Evolutionary conservation across 92 coral and sea anemone genomes (phyloP), one percentile per base, ranked within the genome.

Genomic region (Porites evermanni): DNA sequence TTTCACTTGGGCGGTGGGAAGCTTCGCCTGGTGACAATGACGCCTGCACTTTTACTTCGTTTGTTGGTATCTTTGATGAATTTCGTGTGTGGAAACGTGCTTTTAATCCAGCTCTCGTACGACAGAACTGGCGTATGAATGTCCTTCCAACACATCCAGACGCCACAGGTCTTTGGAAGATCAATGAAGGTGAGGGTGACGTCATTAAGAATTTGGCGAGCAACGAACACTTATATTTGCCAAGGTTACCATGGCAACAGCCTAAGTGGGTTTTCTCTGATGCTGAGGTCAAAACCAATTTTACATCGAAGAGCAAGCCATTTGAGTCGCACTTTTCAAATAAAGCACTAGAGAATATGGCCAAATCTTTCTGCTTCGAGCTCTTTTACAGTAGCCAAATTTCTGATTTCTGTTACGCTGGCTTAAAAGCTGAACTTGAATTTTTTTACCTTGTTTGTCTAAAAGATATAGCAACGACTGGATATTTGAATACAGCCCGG

Each of bases 1-100:
- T 96, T 26, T 90, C 98, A 0, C 93, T 96, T 5, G 99, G 99
- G n/a, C 98, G 95, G 82, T 95, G 99, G 99, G 94, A 95, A 70
- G 92, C 94, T 11, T 96, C 99, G 18, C 94, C 94, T 18, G 94
- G 94, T 18, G 97, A 95, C 67, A 96, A 93, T 11, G 95, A 94
- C 56, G 65, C 53, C 21, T 75, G 75, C 26, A 83, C 92, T 19
- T 60, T 44, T 21, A 21, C 77, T 17, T 75, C 93, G 6, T 96
- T 96, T 74, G 88, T 91, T 19, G 99, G 99, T 53, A 83, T 95
- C 65, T 91, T 96, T 32, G 99, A 96, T 72, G 99, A 96, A 67
- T 56, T 96, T 71, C 94, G 99, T 72, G 95, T 96, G 75, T 96
- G 99, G 99, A 93, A 89, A 77, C 94, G 93, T 16, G 86, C 96